Evolutionary conservation across 2,797 vertebrate species (phyloP), one percentile per base, ranked within the genome.

Genomic region (Artibeus lituratus): DNA sequence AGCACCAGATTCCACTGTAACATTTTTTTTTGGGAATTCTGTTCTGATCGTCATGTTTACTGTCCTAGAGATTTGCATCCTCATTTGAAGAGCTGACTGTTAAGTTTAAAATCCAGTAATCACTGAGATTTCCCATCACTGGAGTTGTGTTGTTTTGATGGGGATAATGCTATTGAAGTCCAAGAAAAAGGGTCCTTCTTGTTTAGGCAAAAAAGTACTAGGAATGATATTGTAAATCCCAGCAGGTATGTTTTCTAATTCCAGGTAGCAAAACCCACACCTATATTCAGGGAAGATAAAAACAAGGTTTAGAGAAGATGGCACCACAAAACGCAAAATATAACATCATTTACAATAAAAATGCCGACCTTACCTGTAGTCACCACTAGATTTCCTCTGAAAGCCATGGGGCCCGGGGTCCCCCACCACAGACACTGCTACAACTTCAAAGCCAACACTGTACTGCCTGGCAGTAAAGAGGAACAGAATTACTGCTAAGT

Each of bases 151-250:
- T 65, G 99, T 99, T 95, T 99, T 99, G 87, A 99, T 97, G 59
- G 99, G 98, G 2, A 94, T 87, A 90, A 97, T 95, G 93, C 99
- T 99, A 98, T 99, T 99, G 76, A 99, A 99, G 98, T 99, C 99
- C 98, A 99, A 98, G 98, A 99, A 99, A 98, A 99, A 99, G 26
- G 99, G 99, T 53, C 99, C 99, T 97, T 99, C 99, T 98, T 99
- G 99, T 97, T 99, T 99, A 96, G 99, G 99, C 90, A 99, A 98
- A 98, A 99, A 99, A 91, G 99, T 99, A 97, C 99, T 99, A 89
- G 99, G 99, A 96, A 99, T 99, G 96, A 99, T 98, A 92, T 99
- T 99, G 98, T 99, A 99, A 98, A 99, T 98, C 53, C 99, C 99
- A 51, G 99, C 98, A 24, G 99, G 98, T 90, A 99, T 62, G 42